Percentiles rank a stretch among this genome's conserved stretches.
Evolutionary conservation across 2,797 vertebrate species (phyloP).

Genomic region (Okamejei kenojei): DNA sequence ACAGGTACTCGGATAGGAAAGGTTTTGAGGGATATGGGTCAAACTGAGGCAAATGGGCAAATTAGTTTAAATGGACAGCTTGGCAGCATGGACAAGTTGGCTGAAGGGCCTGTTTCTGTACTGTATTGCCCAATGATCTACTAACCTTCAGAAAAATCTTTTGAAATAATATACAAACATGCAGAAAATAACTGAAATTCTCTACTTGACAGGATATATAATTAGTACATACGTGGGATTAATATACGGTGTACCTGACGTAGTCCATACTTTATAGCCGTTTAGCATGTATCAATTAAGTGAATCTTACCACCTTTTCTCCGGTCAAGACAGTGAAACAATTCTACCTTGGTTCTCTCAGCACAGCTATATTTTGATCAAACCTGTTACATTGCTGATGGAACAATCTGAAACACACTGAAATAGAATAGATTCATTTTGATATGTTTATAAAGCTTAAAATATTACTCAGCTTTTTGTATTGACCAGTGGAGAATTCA

Average conservation of each 20-base stretch:
- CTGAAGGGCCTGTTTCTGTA: too few species aligned
- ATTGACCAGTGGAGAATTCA: background rate
- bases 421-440: background rate
- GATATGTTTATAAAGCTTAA: background rate
- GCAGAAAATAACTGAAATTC: background rate
- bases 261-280: background rate
- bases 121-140: background rate
- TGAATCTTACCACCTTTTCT: background rate
- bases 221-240: background rate
- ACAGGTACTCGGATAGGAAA: too few species aligned
- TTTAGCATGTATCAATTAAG: background rate
- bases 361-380: background rate
- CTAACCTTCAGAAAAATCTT: background rate
- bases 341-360: background rate
- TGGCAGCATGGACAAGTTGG: too few species aligned
- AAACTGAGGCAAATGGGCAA: too few species aligned
- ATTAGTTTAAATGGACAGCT: too few species aligned
- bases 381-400: background rate
- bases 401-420: background rate
- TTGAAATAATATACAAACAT: background rate
- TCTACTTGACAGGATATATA: background rate
- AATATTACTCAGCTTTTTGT: background rate
- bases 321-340: background rate
- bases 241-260: background rate
- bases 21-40: too few species aligned